Evolutionary conservation across 2,113 vertebrate genomes (phyloP), one percentile per base, ranked within the genome.

Genomic region (Pandion haliaetus): DNA sequence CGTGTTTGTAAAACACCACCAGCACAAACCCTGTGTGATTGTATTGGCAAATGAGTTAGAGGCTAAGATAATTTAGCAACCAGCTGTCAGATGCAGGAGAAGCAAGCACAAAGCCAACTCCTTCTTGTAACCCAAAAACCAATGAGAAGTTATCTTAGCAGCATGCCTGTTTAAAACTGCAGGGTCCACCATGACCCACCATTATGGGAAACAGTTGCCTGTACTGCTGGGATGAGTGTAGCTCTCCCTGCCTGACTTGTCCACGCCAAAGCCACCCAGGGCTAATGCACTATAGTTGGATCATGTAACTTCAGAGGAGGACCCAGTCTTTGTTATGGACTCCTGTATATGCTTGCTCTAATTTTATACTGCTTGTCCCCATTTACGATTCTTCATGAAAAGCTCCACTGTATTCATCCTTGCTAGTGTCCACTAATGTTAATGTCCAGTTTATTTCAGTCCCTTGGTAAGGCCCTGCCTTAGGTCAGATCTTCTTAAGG

Each of bases 201-300:
- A 1, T 69, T 57, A 66, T 0, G 1, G 57, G 40, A 13, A 83
- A 9, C 1, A 17, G 14, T 42, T 86, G 42, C n/a, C n/a, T 10
- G 7, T 42, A 5, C 65, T 59, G 7, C 65, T 58, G 34, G n/a
- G 63, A 58, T 77, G 38, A 29, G 8, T n/a, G n/a, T 8, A 85
- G 34, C 29, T 34, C 45, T 80, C 28, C 10, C 8, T 62, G n/a
- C 6, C 9, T 70, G 54, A 29, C 16, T 29, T 32, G 62, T 52
- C 15, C 19, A 8, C 0, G 1, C 5, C 2, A 6, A 40, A 61
- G 45, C 24, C 18, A 11, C 6, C 9, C 6, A 7, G 50, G 13
- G 6, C 5, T 44, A 28, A 36, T 2, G 2, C 10, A 18, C 16
- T 21, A 1, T 24, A 28, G 3, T 10, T 92, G 61, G n/a, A 42